Percentiles rank a stretch among this genome's conserved stretches.
Conservation (phyloP, 2,113 vertebrate species). For the Stigmatopora nigra region DNA sequence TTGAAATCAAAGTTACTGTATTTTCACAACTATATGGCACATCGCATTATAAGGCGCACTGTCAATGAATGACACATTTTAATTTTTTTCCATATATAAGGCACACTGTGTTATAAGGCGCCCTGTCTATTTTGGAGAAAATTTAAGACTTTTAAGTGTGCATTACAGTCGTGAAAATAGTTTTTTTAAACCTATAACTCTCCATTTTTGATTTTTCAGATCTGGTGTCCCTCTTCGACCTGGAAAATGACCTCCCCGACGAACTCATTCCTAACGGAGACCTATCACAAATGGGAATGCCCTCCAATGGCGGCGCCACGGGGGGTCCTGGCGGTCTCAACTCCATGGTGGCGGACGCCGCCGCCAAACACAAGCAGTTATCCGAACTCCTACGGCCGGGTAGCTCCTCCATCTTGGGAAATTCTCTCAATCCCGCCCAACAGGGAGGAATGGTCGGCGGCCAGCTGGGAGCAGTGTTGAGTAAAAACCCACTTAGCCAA, state of each 20-base stretch:
- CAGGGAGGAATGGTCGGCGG: conserved; percentile 74
- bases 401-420: conserved; percentile 75
- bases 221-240: conserved; percentile 91
- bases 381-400: conserved; percentile 90
- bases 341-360: conserved; percentile 84
- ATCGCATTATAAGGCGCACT: too few relatives aligned
- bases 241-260: conserved; percentile 97
- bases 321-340: conserved; percentile 62
- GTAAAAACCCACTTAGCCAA: conserved; percentile 82
- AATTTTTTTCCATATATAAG: too few relatives aligned
- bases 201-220: conserved; percentile 61
- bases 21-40: too few relatives aligned
- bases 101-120: too few relatives aligned
- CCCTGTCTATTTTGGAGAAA: too few relatives aligned
- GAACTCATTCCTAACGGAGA: conserved; percentile 95
- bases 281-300: conserved; percentile 77
- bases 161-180: too few relatives aligned
- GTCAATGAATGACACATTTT: too few relatives aligned
- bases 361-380: conserved; percentile 94
- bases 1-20: too few relatives aligned
- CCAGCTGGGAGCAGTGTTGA: conserved; percentile 79
- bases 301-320: conserved; percentile 57
- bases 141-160: too few relatives aligned
- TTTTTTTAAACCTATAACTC: too few relatives aligned
- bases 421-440: conserved; percentile 75